phyloP scores from a whole-genome alignment of 2,113 vertebrate species.

The Pitta sordida region DNA sequence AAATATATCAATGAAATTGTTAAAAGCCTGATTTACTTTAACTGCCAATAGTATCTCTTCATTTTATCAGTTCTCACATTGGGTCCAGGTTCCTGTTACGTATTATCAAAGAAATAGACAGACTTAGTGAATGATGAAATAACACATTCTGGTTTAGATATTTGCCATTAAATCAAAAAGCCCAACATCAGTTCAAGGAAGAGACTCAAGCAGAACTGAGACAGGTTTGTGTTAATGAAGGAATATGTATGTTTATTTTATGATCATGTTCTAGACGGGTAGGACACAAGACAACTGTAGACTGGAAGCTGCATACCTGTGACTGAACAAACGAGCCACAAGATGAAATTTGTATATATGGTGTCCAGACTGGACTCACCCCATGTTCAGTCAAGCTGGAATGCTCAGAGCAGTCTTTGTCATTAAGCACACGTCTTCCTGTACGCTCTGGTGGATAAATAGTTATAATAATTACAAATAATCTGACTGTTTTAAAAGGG shows the following conservation, averaged over 20 bases:
- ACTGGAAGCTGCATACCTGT: neutral
- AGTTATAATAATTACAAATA: neutral
- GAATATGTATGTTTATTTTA: neutral
- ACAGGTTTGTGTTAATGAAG: neutral
- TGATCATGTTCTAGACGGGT: neutral
- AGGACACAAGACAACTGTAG: neutral
- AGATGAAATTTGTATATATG: neutral
- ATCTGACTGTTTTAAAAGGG: neutral
- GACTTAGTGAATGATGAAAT: neutral
- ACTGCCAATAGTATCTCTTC: neutral
- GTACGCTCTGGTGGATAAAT: neutral
- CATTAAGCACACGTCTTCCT: neutral
- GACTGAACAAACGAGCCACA: neutral
- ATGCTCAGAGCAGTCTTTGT: fast-evolving
- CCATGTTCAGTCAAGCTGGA: neutral
- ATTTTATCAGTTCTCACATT: neutral
- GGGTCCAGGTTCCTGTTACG: neutral
- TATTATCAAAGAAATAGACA: neutral
- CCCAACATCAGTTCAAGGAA: neutral
- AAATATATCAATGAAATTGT: neutral
- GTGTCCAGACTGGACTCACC: neutral
- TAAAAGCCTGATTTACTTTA: neutral
- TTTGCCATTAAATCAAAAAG: neutral
- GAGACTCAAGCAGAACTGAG: neutral
- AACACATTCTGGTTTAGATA: neutral